These are phyloP conservation scores for Andrena cerasifolii DNA, from an alignment of 1,140 invertebrate genomes.

Conservation along the genomic window DNA sequence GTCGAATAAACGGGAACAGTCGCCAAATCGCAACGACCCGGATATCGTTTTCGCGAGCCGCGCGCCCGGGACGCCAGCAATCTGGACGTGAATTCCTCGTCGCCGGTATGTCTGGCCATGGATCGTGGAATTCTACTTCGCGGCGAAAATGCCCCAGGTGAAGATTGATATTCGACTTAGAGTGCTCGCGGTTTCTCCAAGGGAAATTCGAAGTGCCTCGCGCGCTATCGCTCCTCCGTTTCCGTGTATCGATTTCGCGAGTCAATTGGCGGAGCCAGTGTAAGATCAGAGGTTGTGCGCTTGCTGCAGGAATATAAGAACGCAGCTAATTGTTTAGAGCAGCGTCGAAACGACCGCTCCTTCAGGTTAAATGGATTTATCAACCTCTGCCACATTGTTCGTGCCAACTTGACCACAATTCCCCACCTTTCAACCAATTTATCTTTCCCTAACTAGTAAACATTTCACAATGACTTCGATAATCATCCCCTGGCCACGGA, in stretches of 20 bases:
- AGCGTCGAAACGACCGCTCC: background rate
- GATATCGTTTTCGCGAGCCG: slow-evolving; percentile 26
- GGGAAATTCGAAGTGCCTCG: slow-evolving; percentile 9
- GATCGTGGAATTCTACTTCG: slow-evolving; percentile 4
- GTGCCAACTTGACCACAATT: background rate
- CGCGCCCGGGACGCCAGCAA: background rate
- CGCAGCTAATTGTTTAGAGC: too few species aligned
- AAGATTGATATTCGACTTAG: slow-evolving; percentile 12
- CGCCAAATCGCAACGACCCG: slow-evolving; percentile 12
- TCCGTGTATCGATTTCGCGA: too few species aligned
- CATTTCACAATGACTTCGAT: slow-evolving; percentile 1
- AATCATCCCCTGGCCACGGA: background rate
- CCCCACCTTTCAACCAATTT: slow-evolving; percentile 24
- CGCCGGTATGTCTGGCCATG: background rate
- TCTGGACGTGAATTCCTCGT: slow-evolving; percentile 6
- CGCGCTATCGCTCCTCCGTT: background rate
- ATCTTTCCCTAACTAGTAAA: slow-evolving; percentile 20
- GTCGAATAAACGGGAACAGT: slow-evolving; percentile 23
- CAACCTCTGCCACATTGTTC: background rate
- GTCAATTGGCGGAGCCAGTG: too few species aligned
- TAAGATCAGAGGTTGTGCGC: too few species aligned
- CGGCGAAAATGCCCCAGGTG: slow-evolving; percentile 8
- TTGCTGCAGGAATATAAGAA: too few species aligned
- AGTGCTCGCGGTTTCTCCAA: background rate
- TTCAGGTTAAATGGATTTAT: background rate